Base-by-base conservation (phyloP, 2,888 invertebrate species). In the Parnassius smintheus region DNA sequence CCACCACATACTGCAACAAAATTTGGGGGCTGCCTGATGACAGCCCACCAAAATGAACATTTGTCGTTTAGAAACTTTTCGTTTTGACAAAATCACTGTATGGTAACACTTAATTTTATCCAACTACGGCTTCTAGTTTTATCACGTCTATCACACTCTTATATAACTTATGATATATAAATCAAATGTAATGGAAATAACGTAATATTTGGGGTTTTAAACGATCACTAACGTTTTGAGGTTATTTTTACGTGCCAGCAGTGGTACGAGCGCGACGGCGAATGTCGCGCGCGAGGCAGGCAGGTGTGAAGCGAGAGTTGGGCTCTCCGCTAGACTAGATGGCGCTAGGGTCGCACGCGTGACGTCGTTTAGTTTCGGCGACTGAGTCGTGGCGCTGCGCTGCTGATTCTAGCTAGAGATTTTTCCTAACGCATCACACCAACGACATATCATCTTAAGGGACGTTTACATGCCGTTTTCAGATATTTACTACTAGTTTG, bases 241-340 rank as follows among this genome's bases (percentile, higher is more conserved):
- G 92, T 91, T 92, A 92, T 81, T 86, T 83, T 83, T 89, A 88
- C 88, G 90, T 91, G 88, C 86, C 85, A 85, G 85, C 85, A 85
- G 85, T 86, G 79, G 85, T 86, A 88, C 81, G 88, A 89, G 82
- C 87, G 89, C 88, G 88, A 88, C 83, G 81, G 90, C 82, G 83
- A 85, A 85, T 77, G 76, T 75, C 73, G 72, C 68, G 62, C 61
- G 64, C 64, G 67, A 67, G 70, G 73, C 73, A 68, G 77, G 80
- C 83, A 85, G 86, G 88, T 90, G 90, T 81, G 85, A 81, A 72
- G 68, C 70, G 72, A 68, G 65, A 72, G 70, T 65, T 62, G 64
- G 63, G 64, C 56, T 62, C 65, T 69, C 77, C 85, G 77, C 76
- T 85, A 90, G 90, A 90, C 77, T 85, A 91, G 91, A 91, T 91